Evolutionary conservation across 2,888 invertebrate genomes (phyloP).

Genomic region (Ormyrus thymus): DNA sequence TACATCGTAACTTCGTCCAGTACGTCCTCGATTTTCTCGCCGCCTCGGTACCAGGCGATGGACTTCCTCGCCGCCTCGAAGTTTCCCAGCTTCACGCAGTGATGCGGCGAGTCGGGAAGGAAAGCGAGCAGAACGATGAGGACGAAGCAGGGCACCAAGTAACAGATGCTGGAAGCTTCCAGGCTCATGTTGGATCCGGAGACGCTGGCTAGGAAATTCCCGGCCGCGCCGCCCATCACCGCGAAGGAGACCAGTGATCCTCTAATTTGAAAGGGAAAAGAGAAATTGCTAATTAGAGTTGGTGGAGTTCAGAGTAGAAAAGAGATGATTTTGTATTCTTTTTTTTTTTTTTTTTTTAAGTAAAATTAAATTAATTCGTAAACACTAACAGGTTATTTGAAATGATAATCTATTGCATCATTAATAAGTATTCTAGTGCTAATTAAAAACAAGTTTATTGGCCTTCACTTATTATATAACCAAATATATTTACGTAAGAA

Average conservation of each 20-base stretch:
- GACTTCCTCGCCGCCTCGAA: constrained; percentile 36
- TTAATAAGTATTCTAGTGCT: too few species aligned
- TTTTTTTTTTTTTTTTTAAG: not conserved
- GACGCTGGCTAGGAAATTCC: constrained; percentile 65
- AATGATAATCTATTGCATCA: too few species aligned
- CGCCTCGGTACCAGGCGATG: constrained; percentile 51
- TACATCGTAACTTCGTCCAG: constrained; percentile 62
- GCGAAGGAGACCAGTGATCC: constrained; percentile 66
- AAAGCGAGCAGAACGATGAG: constrained; percentile 62
- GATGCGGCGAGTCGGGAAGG: constrained; percentile 68
- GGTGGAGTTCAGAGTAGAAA: not conserved
- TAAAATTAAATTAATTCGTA: too few species aligned
- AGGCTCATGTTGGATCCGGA: constrained; percentile 66
- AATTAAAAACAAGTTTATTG: too few species aligned
- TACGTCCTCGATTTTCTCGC: constrained; percentile 61
- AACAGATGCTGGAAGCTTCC: constrained; percentile 63
- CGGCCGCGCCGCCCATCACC: constrained; percentile 64
- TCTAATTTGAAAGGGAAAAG: constrained; percentile 41
- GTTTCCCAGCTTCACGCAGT: constrained; percentile 49
- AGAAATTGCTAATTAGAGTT: not conserved
- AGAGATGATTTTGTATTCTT: not conserved
- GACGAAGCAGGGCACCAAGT: constrained; percentile 61
- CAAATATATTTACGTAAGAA: too few species aligned
- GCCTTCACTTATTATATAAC: too few species aligned
- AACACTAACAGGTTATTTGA: too few species aligned